A percentile compares a stretch with the other conserved stretches of the same genome.
Evolutionary conservation across 2,888 invertebrate species (phyloP).

Genomic region (Cryptocephalus primarius): DNA sequence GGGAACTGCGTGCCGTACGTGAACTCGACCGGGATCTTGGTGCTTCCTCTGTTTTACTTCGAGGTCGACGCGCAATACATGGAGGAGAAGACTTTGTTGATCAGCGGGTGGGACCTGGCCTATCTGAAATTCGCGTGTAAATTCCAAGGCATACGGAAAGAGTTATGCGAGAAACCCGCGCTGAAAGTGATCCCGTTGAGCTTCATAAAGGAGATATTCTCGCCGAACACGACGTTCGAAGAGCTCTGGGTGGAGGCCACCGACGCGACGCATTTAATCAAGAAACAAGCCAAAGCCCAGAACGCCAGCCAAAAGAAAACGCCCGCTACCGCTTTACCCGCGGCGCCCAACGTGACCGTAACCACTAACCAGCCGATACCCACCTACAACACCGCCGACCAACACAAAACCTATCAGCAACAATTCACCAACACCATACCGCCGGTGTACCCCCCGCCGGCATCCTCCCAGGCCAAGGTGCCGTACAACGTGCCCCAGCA

Average conservation of each 20-base stretch:
- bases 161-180: constrained; percentile 1
- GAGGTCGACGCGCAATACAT: constrained; percentile 8
- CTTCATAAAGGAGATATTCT: constrained; percentile 6
- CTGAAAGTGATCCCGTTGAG: constrained; percentile 5
- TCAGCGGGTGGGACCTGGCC: constrained; percentile 8
- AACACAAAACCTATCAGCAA: neutral
- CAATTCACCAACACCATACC: no score
- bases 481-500: no score
- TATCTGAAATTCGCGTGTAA: constrained; percentile 10
- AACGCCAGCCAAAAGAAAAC: neutral
- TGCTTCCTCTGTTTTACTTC: constrained; percentile 10
- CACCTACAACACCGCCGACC: neutral
- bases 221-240: constrained; percentile 6
- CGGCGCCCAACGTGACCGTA: neutral
- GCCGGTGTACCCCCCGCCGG: no score
- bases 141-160: constrained; percentile 7
- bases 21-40: constrained; percentile 1
- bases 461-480: no score
- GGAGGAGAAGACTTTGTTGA: constrained; percentile 2
- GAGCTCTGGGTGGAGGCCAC: constrained; percentile 2
- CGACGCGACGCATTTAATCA: neutral
- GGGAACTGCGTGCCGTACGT: constrained; percentile 7
- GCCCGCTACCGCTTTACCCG: no score
- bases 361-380: neutral
- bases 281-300: neutral